Base-by-base conservation (phyloP, 2,113 vertebrate species). In the Pelecanoides urinatrix region DNA sequence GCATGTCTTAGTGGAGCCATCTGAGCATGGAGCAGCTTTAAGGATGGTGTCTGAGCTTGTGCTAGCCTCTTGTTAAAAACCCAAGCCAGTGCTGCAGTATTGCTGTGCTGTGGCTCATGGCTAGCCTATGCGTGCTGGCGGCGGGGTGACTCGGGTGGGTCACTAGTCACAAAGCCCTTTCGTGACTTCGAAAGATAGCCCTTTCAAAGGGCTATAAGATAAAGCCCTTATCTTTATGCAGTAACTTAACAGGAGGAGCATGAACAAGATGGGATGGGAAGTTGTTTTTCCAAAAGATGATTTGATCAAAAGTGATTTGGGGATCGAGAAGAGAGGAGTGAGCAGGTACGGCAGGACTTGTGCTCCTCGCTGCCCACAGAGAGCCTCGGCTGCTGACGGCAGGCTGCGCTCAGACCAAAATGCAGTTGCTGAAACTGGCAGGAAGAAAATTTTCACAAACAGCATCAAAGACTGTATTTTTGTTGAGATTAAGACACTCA, bases 381-480 rank as follows among this genome's bases (percentile, higher is more conserved):
- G 67, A 88, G 10, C 40, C 40, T 79, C 0, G 0, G n/a, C 17
- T 86, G 40, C 40, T 72, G 68, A 27, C 0, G 2, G 29, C 44
- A 70, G 36, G 40, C 81, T 56, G 27, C 0, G 0, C 65, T 74
- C 61, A 58, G 66, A 38, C 18, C 38, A 66, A 74, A 77, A 74
- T 16, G 34, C 20, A 17, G 40, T 38, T 14, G 25, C 20, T 47
- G 58, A 76, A 68, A 73, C 36, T 44, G 16, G 15, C 34, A 94
- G 59, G 21, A 87, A 77, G 38, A n/a, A 7, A 29, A 9, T 32
- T 75, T 52, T 73, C 6, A 2, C 40, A 36, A 91, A 38, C 0
- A 0, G 17, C 55, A 74, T 42, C 9, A 53, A 88, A 74, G 49
- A 2, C 21, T 36, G 2, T 47, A 22, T 78, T 81, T 90, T 74